These are phyloP conservation scores for Isurus oxyrinchus DNA, from an alignment of 2,113 vertebrate species.

Conservation along the genomic window DNA sequence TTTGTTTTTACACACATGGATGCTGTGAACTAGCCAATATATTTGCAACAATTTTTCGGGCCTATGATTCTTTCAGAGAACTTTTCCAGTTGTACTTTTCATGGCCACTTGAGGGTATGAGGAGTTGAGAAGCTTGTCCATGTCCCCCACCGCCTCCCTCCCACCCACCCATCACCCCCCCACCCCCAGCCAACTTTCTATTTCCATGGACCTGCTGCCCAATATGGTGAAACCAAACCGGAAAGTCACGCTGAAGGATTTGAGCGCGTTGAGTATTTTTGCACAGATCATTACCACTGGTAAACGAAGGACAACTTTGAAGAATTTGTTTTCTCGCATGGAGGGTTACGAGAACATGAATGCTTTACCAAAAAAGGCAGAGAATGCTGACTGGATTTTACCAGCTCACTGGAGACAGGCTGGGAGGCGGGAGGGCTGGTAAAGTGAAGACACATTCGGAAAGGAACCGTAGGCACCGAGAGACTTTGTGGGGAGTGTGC, in stretches of 20 bases:
- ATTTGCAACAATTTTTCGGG: not conserved
- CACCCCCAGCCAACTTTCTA: not conserved
- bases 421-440: not conserved
- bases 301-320: not conserved
- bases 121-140: not conserved
- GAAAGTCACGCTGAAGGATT: not conserved
- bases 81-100: not conserved
- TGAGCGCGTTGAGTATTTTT: not conserved
- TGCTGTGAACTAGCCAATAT: not conserved
- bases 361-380: not conserved
- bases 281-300: not conserved
- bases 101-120: not conserved
- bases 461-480: too few species aligned
- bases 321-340: not conserved
- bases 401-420: not conserved
- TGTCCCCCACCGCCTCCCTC: too few species aligned
- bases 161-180: too few species aligned
- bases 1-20: not conserved
- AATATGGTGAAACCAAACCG: not conserved
- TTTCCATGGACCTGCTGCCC: not conserved
- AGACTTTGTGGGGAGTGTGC: too few species aligned
- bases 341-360: not conserved
- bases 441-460: too few species aligned
- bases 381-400: not conserved
- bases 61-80: not conserved